phyloP scores from a whole-genome alignment of 2,888 invertebrate species.

The Sphinx pinastri region DNA sequence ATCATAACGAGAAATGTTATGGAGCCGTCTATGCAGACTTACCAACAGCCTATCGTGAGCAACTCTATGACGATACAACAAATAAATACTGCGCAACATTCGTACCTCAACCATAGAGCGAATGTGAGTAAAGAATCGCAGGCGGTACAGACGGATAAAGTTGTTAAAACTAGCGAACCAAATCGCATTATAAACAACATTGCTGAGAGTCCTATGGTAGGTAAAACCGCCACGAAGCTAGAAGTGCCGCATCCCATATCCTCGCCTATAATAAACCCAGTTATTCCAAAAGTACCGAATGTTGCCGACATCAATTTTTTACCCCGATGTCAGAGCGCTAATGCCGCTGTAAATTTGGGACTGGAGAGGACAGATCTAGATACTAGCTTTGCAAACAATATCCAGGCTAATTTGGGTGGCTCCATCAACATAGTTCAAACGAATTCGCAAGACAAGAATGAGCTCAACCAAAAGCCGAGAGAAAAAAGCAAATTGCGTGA shows the following conservation, averaged over 20 bases:
- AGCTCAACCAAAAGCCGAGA: constrained; percentile 68
- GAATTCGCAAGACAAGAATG: constrained; percentile 64
- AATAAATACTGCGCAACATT: constrained; percentile 67
- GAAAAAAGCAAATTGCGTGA: constrained; percentile 77
- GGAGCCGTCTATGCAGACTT: constrained; percentile 66
- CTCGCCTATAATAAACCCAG: constrained; percentile 77
- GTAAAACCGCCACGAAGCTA: constrained; percentile 70
- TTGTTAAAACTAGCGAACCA: constrained; percentile 64
- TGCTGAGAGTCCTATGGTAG: constrained; percentile 65
- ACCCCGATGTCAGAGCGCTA: constrained; percentile 78
- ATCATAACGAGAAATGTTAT: constrained; percentile 70
- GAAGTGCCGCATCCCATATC: constrained; percentile 80
- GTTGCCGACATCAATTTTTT: constrained; percentile 73
- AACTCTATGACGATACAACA: constrained; percentile 78
- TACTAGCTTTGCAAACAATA: constrained; percentile 57
- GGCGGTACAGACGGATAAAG: constrained; percentile 72
- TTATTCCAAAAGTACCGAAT: constrained; percentile 75
- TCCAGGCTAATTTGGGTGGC: constrained; percentile 64
- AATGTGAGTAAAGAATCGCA: constrained; percentile 71
- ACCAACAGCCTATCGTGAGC: constrained; percentile 63
- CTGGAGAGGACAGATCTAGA: constrained; percentile 72
- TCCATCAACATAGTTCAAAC: constrained; percentile 67
- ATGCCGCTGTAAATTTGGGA: constrained; percentile 71
- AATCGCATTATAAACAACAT: constrained; percentile 60
- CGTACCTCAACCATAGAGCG: constrained; percentile 68